These are phyloP conservation scores for Octonoba sinensis DNA, from an alignment of 2,888 invertebrate genomes.

Conservation along the genomic window DNA sequence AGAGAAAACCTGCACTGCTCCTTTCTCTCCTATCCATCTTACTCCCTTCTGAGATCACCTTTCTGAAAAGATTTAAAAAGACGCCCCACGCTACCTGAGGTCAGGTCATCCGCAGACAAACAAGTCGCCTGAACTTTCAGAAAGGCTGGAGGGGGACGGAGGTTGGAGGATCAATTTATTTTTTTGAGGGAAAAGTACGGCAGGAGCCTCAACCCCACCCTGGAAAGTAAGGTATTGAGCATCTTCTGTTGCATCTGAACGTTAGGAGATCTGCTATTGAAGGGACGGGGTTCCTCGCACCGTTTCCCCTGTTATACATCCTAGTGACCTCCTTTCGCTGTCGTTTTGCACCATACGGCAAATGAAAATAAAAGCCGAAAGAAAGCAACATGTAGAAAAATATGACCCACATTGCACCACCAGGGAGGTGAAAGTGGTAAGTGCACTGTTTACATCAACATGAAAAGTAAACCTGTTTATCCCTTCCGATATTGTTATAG, in stretches of 20 bases:
- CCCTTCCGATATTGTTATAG: conserved; percentile 24
- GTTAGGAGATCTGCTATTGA: conserved; percentile 25
- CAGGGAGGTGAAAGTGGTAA: conserved; percentile 45
- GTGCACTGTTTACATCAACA: conserved; percentile 49
- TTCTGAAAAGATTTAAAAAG: neutral
- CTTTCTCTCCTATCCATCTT: conserved; percentile 1
- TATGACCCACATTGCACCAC: conserved; percentile 46
- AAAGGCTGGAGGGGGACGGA: neutral
- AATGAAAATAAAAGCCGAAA: conserved; percentile 50
- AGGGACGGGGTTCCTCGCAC: conserved; percentile 4
- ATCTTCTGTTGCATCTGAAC: conserved; percentile 27
- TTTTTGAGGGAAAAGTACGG: conserved; percentile 4
- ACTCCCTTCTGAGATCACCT: conserved; percentile 10
- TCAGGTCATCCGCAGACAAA: conserved; percentile 55
- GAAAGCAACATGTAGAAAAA: conserved; percentile 32
- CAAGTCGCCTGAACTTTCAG: conserved; percentile 13
- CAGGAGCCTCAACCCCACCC: conserved; percentile 23
- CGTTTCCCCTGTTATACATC: conserved; percentile 35
- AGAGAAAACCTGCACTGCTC: neutral
- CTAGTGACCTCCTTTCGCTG: conserved; percentile 54
- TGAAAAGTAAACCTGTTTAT: conserved; percentile 56
- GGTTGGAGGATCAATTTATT: neutral
- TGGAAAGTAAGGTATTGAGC: conserved; percentile 13
- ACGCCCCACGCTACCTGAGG: conserved; percentile 20
- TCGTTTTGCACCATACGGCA: conserved; percentile 13